A percentile compares a stretch with the other conserved stretches of the same genome.
These are phyloP conservation scores for Hydraecia micacea DNA, from an alignment of 2,888 invertebrate genomes.

Conservation along the genomic window DNA sequence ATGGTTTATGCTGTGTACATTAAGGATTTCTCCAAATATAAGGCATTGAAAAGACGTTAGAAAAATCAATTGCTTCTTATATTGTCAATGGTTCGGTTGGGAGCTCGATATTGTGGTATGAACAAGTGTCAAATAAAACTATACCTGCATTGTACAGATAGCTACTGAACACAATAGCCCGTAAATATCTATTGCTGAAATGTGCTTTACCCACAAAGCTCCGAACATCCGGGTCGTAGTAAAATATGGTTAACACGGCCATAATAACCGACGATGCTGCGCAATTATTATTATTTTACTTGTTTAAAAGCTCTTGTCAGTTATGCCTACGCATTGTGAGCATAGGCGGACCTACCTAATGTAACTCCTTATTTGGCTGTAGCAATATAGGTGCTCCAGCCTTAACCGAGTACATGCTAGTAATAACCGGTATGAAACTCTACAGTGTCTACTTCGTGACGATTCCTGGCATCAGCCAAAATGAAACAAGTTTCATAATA, in stretches of 20 bases:
- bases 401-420: background rate
- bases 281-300: background rate
- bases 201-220: constrained; percentile 1
- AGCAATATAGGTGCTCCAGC: background rate
- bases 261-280: background rate
- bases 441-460: constrained; percentile 12
- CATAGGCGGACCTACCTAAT: background rate
- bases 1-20: constrained; percentile 18
- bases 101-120: background rate
- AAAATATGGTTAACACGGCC: constrained; percentile 2
- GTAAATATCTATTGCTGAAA: constrained; percentile 14
- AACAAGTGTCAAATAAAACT: constrained; percentile 2
- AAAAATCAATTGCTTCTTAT: background rate
- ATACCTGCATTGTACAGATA: background rate
- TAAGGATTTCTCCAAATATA: background rate
- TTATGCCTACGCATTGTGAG: background rate
- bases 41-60: background rate
- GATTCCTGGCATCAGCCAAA: constrained; percentile 32
- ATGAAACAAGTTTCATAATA: constrained; percentile 48
- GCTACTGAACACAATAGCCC: background rate
- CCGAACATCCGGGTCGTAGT: background rate
- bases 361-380: background rate
- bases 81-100: background rate
- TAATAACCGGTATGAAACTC: constrained; percentile 25
- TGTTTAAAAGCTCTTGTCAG: background rate